phyloP scores from a whole-genome alignment of 92 coral and sea anemone species.

The Nematostella vectensis region DNA sequence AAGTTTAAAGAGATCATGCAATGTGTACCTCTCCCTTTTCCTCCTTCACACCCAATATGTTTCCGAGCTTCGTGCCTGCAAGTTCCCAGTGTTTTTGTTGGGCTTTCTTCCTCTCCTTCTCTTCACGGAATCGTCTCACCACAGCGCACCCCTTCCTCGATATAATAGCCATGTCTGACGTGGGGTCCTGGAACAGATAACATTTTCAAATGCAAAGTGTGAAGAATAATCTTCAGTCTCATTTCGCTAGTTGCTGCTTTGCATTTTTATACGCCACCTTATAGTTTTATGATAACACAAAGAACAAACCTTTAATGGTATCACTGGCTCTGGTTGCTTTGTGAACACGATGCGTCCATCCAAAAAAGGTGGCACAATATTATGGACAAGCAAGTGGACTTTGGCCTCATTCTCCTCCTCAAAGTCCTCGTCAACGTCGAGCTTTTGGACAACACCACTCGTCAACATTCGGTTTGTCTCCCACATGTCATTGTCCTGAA shows the following conservation, averaged over 20 bases:
- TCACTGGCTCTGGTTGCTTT: constrained; percentile 96
- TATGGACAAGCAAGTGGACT: constrained; percentile 87
- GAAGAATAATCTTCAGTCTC: neutral
- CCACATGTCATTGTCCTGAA: constrained; percentile 94
- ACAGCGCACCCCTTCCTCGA: constrained; percentile 94
- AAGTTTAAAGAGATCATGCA: neutral
- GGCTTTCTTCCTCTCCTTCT: constrained; percentile 87
- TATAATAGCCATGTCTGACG: constrained; percentile 97
- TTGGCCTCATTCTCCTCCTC: constrained; percentile 95
- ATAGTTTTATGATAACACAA: no score
- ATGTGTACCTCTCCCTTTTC: constrained; percentile 84
- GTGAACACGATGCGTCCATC: constrained; percentile 99
- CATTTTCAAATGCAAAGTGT: neutral
- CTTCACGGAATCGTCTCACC: constrained; percentile 81
- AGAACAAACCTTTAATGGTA: constrained; percentile 78
- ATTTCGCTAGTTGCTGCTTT: no score
- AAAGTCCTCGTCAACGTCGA: constrained; percentile 97
- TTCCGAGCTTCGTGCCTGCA: constrained; percentile 96
- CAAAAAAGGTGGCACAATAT: constrained; percentile 93
- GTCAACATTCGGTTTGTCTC: constrained; percentile 98
- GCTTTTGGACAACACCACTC: constrained; percentile 96
- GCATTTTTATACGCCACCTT: no score
- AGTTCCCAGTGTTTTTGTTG: constrained; percentile 98
- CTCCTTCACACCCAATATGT: constrained; percentile 82
- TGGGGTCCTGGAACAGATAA: constrained; percentile 56